Percentiles rank a stretch among this genome's conserved stretches.
These are phyloP conservation scores for Helicoverpa zea DNA, from an alignment of 1,140 invertebrate genomes.

Conservation along the genomic window DNA sequence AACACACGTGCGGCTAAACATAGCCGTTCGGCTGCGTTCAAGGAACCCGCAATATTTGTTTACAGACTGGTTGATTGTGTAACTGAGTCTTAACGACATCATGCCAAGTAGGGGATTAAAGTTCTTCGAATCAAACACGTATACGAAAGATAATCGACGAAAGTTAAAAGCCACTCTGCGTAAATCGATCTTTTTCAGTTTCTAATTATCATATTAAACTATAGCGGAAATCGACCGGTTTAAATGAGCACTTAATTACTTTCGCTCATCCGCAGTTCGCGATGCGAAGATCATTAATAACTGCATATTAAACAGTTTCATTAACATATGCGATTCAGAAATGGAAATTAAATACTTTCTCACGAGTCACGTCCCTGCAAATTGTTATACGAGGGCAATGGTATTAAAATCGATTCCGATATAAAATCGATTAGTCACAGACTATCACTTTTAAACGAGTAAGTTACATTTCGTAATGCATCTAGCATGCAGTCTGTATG, in stretches of 20 bases:
- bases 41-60: constrained; percentile 41
- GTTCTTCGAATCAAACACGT: neutral
- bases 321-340: constrained; percentile 26
- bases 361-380: constrained; percentile 10
- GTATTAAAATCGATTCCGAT: constrained; percentile 25
- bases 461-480: constrained; percentile 54
- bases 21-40: constrained; percentile 37
- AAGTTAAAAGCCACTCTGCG: too few relatives aligned
- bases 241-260: constrained; percentile 22
- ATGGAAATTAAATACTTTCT: constrained; percentile 33
- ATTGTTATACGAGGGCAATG: neutral
- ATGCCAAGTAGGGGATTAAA: neutral
- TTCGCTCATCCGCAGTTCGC: constrained; percentile 29
- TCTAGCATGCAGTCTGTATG: constrained; percentile 50
- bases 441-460: constrained; percentile 60
- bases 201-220: constrained; percentile 31
- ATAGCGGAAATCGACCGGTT: constrained; percentile 24
- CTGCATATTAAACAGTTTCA: constrained; percentile 2
- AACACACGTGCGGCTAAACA: constrained; percentile 40
- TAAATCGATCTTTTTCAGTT: neutral
- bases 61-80: constrained; percentile 36
- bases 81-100: constrained; percentile 18
- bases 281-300: constrained; percentile 34
- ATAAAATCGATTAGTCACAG: constrained; percentile 37
- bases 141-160: too few relatives aligned